phyloP scores from a whole-genome alignment of 2,888 invertebrate genomes.

The Hydriomena furcata region DNA sequence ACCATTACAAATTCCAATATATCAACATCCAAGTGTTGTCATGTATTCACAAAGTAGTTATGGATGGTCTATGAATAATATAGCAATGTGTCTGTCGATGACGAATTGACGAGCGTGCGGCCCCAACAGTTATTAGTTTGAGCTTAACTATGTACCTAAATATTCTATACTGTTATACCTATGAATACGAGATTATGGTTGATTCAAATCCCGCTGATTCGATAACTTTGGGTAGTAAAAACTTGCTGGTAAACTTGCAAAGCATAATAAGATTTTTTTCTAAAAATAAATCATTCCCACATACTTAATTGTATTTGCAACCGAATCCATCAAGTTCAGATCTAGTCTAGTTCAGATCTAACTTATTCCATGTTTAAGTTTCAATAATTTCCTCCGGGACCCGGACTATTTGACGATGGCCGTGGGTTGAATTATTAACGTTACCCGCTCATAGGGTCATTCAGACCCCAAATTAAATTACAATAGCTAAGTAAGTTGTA shows the following conservation, averaged over 20 bases:
- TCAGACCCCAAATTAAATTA: conserved; percentile 47
- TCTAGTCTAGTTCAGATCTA: conserved; percentile 21
- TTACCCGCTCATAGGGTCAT: conserved; percentile 53
- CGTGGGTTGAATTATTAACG: conserved; percentile 69
- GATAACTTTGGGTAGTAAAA: no score
- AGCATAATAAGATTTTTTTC: no score
- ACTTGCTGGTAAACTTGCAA: no score
- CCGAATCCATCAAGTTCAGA: conserved; percentile 42
- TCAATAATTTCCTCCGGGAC: conserved; percentile 74
- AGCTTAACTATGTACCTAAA: conserved; percentile 5
- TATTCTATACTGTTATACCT: no score
- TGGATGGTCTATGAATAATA: conserved; percentile 7
- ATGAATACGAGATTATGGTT: no score
- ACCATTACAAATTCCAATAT: neutral
- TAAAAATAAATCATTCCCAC: no score
- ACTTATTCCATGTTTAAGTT: conserved; percentile 67
- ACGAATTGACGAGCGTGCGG: conserved; percentile 3
- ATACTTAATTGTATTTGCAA: no score
- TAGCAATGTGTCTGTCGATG: conserved; percentile 5
- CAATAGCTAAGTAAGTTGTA: conserved; percentile 28
- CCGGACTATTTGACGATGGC: conserved; percentile 64
- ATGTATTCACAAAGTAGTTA: conserved; percentile 2
- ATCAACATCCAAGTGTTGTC: neutral
- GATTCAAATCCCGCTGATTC: no score
- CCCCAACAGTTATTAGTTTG: neutral